phyloP scores from a whole-genome alignment of 2,113 vertebrate genomes.

The Callithrix jacchus region DNA sequence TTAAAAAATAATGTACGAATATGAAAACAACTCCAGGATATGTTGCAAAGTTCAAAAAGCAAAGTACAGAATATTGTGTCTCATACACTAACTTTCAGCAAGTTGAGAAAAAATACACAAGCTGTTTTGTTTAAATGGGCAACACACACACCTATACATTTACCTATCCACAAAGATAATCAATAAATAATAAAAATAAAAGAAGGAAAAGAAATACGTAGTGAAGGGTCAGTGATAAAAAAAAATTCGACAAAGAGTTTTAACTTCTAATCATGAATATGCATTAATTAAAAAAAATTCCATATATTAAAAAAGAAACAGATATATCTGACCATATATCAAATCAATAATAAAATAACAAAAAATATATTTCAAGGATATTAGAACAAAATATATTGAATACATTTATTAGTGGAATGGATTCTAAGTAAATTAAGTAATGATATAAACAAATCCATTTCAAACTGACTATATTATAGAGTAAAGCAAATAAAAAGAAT shows the following conservation, averaged over 20 bases:
- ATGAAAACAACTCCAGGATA: neutral
- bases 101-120: neutral
- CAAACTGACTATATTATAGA: neutral
- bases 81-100: neutral
- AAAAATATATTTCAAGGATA: neutral
- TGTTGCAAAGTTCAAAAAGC: neutral
- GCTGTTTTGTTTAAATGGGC: neutral
- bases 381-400: neutral
- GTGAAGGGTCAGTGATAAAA: neutral
- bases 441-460: neutral
- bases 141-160: neutral
- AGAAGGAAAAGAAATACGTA: neutral
- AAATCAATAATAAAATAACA: neutral
- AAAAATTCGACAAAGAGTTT: neutral
- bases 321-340: neutral
- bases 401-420: neutral
- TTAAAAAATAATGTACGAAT: neutral
- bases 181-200: neutral
- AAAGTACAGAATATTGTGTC: neutral
- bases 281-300: neutral
- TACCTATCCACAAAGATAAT: neutral
- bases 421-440: neutral
- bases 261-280: neutral
- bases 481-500: constrained; percentile 14
- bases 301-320: neutral